Conservation (phyloP, 2,797 vertebrate genomes). For the Prunella strophiata region DNA sequence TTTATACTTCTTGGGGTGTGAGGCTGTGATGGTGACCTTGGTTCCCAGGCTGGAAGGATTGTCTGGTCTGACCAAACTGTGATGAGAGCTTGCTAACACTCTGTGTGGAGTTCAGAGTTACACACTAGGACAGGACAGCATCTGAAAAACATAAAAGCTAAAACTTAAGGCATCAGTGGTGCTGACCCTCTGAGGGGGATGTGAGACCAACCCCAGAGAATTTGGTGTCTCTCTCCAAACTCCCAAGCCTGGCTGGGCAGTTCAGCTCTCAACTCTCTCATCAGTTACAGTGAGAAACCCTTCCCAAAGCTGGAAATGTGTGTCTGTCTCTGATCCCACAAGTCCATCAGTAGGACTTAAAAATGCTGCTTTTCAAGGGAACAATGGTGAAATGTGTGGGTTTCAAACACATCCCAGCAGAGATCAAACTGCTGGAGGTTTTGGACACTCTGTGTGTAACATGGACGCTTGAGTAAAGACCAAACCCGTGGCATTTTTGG, state of each 20-base stretch:
- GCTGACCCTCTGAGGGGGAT: background rate
- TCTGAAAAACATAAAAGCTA: accelerated
- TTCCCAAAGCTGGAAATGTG: conserved; percentile 30
- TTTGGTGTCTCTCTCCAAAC: background rate
- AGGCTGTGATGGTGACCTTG: background rate
- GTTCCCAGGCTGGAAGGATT: background rate
- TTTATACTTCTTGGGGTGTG: accelerated
- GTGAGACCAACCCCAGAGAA: background rate
- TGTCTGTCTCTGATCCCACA: conserved; percentile 39
- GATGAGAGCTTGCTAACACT: background rate
- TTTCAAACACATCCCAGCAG: conserved; percentile 21
- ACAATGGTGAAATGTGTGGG: background rate
- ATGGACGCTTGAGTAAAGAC: background rate
- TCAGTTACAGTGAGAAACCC: conserved; percentile 24
- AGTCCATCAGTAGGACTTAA: conserved; percentile 36
- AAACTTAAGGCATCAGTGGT: background rate
- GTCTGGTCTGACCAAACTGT: background rate
- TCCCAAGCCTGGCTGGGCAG: background rate
- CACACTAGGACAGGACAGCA: background rate
- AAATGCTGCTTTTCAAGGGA: conserved; percentile 25
- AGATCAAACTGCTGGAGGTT: conserved; percentile 14
- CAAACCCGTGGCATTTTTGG: background rate
- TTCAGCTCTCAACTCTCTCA: conserved; percentile 31
- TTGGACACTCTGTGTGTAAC: background rate
- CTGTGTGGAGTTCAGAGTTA: background rate